Percentiles rank a stretch among this genome's conserved stretches.
Conservation (phyloP, 1,140 invertebrate genomes). For the Callitettix versicolor region DNA sequence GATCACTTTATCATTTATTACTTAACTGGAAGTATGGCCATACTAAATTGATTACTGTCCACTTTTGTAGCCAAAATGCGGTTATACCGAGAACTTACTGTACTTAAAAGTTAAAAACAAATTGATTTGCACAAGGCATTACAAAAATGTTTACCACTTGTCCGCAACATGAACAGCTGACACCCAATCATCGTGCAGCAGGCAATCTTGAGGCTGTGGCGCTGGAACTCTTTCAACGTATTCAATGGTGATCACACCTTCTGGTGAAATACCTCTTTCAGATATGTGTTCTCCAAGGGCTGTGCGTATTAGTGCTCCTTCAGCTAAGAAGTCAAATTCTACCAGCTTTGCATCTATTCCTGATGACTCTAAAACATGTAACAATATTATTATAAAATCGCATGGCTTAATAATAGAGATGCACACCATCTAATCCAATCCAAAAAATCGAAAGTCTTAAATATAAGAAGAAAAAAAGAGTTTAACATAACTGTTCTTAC, state of each 20-base stretch:
- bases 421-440: not conserved
- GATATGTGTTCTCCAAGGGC: conserved; percentile 56
- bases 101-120: too few relatives aligned
- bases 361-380: conserved; percentile 30
- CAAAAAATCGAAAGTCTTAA: not conserved
- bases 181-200: conserved; percentile 95
- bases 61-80: too few relatives aligned
- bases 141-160: too few relatives aligned
- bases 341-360: conserved; percentile 38
- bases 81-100: too few relatives aligned
- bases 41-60: too few relatives aligned
- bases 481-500: too few relatives aligned
- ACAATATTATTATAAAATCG: conserved; percentile 16
- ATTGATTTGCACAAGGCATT: too few relatives aligned
- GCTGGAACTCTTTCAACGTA: conserved; percentile 80
- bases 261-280: conserved; percentile 55
- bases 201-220: conserved; percentile 78
- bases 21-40: too few relatives aligned
- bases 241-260: conserved; percentile 75
- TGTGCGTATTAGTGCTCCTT: conserved; percentile 63
- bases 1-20: too few relatives aligned
- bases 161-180: conserved; percentile 62
- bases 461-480: not conserved
- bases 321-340: conserved; percentile 83
- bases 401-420: not conserved